phyloP scores from a whole-genome alignment of 2,797 vertebrate genomes.

The Philypnodon macrostomus region DNA sequence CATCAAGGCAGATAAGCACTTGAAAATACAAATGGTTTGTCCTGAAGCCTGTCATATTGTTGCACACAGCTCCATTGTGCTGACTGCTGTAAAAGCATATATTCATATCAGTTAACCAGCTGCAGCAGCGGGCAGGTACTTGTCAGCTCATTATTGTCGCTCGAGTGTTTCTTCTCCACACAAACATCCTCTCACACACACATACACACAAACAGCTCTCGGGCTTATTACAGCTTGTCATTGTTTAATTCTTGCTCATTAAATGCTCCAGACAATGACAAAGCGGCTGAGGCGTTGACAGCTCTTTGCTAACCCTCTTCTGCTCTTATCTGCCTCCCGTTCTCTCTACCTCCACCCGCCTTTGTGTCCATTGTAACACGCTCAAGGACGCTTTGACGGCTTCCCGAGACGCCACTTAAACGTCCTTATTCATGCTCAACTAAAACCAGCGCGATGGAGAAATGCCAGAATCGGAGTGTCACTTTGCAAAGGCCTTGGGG shows the following conservation, averaged over 20 bases:
- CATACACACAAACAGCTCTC: slow-evolving; percentile 34
- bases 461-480: too few relatives aligned
- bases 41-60: not conserved
- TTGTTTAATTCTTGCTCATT: slow-evolving; percentile 79
- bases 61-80: too few relatives aligned
- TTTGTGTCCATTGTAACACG: slow-evolving; percentile 71
- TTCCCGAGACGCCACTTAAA: slow-evolving; percentile 66
- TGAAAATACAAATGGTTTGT: too few relatives aligned
- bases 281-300: slow-evolving; percentile 65
- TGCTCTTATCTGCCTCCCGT: slow-evolving; percentile 67
- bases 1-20: too few relatives aligned
- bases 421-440: slow-evolving; percentile 64
- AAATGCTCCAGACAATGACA: slow-evolving; percentile 74
- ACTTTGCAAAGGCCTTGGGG: too few relatives aligned
- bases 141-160: slow-evolving; percentile 10
- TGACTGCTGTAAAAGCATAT: not conserved
- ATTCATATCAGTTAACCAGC: slow-evolving; percentile 24
- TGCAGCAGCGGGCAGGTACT: slow-evolving; percentile 22
- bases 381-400: slow-evolving; percentile 72
- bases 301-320: slow-evolving; percentile 71
- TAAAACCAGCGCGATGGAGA: slow-evolving; percentile 50
- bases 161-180: slow-evolving; percentile 22
- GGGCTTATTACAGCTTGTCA: slow-evolving; percentile 75
- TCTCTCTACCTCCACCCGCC: slow-evolving; percentile 46
- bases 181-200: slow-evolving; percentile 7